A percentile compares a stretch with the other conserved stretches of the same genome.
These are phyloP conservation scores for Hypomecis atomaria DNA, from an alignment of 2,888 invertebrate species.

Conservation along the genomic window DNA sequence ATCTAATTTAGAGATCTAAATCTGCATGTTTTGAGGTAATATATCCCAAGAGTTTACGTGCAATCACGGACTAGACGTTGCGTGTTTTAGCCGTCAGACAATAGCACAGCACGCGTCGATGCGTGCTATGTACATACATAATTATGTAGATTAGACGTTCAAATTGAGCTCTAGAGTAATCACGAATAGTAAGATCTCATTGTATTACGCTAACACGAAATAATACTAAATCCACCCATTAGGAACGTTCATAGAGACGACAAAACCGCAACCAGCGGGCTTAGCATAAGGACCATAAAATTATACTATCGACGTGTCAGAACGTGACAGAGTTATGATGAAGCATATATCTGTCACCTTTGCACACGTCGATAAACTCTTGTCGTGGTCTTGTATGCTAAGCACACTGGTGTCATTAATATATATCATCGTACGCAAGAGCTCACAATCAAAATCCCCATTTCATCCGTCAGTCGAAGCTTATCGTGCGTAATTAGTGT, in stretches of 20 bases:
- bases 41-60: constrained; percentile 4
- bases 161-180: constrained; percentile 1
- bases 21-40: not conserved
- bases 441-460: constrained; percentile 17
- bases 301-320: too few species aligned
- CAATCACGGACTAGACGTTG: constrained; percentile 13
- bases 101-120: constrained; percentile 5
- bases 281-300: too few species aligned
- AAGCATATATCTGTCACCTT: too few species aligned
- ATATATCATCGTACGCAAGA: constrained; percentile 4
- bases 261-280: constrained; percentile 19
- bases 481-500: constrained; percentile 25
- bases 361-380: too few species aligned
- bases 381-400: too few species aligned
- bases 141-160: constrained; percentile 6
- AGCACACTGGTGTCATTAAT: constrained; percentile 25
- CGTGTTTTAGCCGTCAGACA: constrained; percentile 11
- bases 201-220: constrained; percentile 12
- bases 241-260: constrained; percentile 1
- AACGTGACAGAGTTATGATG: too few species aligned
- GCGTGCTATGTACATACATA: not conserved
- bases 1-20: not conserved
- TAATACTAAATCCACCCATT: constrained; percentile 15
- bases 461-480: constrained; percentile 18
- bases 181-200: constrained; percentile 3